phyloP scores from a whole-genome alignment of 2,113 vertebrate genomes.

The Clarias batrachus region DNA sequence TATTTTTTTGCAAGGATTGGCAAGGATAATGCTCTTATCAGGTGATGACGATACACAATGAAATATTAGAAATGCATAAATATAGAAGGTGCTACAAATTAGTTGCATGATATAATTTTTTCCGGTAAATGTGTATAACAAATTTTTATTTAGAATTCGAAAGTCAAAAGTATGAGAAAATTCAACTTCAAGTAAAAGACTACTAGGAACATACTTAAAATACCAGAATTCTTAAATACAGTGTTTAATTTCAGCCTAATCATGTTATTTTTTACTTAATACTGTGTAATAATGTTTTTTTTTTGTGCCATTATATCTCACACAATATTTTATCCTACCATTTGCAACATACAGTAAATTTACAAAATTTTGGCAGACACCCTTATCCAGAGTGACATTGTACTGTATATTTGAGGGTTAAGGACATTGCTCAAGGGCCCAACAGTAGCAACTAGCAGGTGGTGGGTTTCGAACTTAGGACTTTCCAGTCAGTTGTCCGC shows the following conservation, averaged over 20 bases:
- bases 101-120: not conserved
- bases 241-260: too few species aligned
- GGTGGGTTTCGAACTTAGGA: too few species aligned
- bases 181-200: not conserved
- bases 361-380: too few species aligned
- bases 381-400: too few species aligned
- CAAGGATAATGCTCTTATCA: not conserved
- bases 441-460: too few species aligned
- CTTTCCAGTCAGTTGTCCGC: too few species aligned
- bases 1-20: not conserved
- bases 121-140: too few species aligned
- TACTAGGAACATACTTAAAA: not conserved
- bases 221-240: not conserved
- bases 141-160: not conserved
- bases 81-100: not conserved
- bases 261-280: too few species aligned
- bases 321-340: not conserved
- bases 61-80: not conserved
- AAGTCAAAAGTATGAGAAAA: not conserved
- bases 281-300: not conserved
- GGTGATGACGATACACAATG: not conserved
- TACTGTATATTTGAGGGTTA: too few species aligned
- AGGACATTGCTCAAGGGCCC: too few species aligned
- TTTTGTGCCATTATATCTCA: not conserved
- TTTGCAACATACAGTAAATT: not conserved